phyloP scores from a whole-genome alignment of 1,140 invertebrate genomes.

The Hycleus cichorii region DNA sequence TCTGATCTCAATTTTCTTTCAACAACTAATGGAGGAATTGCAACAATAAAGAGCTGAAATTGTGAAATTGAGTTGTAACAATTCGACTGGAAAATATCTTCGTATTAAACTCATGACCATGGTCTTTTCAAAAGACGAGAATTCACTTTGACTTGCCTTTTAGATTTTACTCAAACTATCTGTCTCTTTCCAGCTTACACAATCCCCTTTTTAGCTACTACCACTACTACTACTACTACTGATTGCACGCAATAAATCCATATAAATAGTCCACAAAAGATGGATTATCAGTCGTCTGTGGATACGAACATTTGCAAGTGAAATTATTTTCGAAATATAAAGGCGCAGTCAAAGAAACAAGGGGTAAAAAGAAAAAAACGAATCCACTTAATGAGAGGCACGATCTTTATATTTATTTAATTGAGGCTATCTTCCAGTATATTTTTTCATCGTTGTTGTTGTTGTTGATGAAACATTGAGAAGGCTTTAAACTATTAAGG shows the following conservation, averaged over 20 bases:
- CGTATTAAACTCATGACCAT: conserved; percentile 12
- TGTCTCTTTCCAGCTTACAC: too few species aligned
- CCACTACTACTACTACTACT: neutral
- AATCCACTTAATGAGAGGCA: too few species aligned
- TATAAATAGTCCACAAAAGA: conserved; percentile 28
- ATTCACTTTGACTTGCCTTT: conserved; percentile 14
- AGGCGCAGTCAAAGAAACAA: too few species aligned
- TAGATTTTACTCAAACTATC: neutral
- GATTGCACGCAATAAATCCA: conserved; percentile 19
- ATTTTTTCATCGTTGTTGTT: too few species aligned
- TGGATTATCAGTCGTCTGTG: conserved; percentile 22
- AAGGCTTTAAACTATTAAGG: conserved; percentile 1
- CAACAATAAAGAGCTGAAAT: too few species aligned
- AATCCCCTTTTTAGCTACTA: too few species aligned
- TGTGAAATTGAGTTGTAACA: neutral
- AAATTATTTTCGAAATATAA: conserved; percentile 13
- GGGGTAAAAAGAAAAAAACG: too few species aligned
- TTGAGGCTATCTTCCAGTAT: too few species aligned
- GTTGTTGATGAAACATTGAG: too few species aligned
- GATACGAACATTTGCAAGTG: conserved; percentile 22
- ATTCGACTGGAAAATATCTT: conserved; percentile 12
- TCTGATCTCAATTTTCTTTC: too few species aligned
- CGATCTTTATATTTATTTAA: too few species aligned
- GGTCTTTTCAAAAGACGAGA: conserved; percentile 9
- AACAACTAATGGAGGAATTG: too few species aligned